These are phyloP conservation scores for Dryoscopus gambensis DNA, from an alignment of 2,113 vertebrate species.

Conservation along the genomic window DNA sequence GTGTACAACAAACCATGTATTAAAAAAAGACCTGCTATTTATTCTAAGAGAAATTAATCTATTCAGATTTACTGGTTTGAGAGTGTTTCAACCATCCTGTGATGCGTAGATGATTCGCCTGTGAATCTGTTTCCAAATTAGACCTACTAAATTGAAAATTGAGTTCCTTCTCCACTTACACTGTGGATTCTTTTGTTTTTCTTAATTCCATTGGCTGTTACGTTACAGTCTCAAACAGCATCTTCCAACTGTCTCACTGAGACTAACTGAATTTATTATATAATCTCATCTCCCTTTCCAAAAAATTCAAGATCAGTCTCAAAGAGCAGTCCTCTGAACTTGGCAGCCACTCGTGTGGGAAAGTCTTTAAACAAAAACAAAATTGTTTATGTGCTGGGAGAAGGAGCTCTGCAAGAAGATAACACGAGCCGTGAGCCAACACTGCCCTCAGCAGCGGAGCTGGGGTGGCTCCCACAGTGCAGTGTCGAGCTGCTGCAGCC, in stretches of 20 bases:
- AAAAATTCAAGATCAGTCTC: conserved; percentile 70
- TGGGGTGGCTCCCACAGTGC: neutral
- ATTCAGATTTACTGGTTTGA: neutral
- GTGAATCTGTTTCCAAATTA: neutral
- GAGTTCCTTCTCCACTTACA: neutral
- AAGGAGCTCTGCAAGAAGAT: conserved; percentile 64
- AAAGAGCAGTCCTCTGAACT: conserved; percentile 73
- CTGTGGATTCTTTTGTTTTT: neutral
- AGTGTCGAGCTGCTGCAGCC: neutral
- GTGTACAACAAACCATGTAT: neutral
- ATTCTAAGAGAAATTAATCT: neutral
- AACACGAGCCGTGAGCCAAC: conserved; percentile 59
- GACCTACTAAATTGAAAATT: neutral
- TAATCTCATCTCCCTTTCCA: conserved; percentile 71
- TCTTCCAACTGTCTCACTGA: conserved; percentile 50
- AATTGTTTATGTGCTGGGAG: conserved; percentile 75
- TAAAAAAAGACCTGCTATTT: neutral
- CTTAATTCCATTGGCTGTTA: conserved; percentile 7
- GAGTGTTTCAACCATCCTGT: neutral
- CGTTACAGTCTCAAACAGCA: conserved; percentile 6
- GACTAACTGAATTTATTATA: conserved; percentile 66
- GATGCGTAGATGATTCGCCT: neutral
- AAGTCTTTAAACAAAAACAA: conserved; percentile 81
- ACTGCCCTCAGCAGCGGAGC: conserved; percentile 62
- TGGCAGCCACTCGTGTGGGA: conserved; percentile 77